phyloP scores from a whole-genome alignment of 2,113 vertebrate species.

The Leptobrachium ailaonicum region DNA sequence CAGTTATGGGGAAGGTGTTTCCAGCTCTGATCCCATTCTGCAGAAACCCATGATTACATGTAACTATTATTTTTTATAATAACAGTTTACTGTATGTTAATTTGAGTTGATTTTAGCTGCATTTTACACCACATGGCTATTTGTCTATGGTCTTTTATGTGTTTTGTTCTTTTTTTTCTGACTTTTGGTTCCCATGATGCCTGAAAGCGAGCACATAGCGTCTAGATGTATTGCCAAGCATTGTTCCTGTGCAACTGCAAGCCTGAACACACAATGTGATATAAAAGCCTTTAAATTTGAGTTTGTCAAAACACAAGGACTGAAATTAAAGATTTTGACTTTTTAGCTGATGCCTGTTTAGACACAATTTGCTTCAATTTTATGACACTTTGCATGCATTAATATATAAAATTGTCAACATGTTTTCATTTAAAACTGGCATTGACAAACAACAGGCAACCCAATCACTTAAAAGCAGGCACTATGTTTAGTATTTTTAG shows the following conservation, averaged over 20 bases:
- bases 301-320: background rate
- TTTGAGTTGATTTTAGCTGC: too few relatives aligned
- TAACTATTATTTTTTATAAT: too few relatives aligned
- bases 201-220: background rate
- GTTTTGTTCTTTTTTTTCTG: background rate
- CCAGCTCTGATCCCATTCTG: too few relatives aligned
- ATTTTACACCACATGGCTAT: too few relatives aligned
- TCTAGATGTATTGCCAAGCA: background rate
- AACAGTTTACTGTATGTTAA: too few relatives aligned
- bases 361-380: background rate
- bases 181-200: background rate
- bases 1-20: too few relatives aligned
- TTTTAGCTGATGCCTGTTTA: background rate
- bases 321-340: background rate
- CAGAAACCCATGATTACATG: too few relatives aligned
- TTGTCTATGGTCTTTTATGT: too few relatives aligned
- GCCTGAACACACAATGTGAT: background rate
- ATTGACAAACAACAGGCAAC: constrained; percentile 14
- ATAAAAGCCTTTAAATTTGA: background rate
- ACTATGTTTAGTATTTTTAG: constrained; percentile 28
- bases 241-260: background rate
- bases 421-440: constrained; percentile 19
- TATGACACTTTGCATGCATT: background rate
- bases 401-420: constrained; percentile 29
- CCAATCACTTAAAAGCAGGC: constrained; percentile 32